Conservation (phyloP, 2,113 vertebrate genomes). For the Tenrec ecaudatus region DNA sequence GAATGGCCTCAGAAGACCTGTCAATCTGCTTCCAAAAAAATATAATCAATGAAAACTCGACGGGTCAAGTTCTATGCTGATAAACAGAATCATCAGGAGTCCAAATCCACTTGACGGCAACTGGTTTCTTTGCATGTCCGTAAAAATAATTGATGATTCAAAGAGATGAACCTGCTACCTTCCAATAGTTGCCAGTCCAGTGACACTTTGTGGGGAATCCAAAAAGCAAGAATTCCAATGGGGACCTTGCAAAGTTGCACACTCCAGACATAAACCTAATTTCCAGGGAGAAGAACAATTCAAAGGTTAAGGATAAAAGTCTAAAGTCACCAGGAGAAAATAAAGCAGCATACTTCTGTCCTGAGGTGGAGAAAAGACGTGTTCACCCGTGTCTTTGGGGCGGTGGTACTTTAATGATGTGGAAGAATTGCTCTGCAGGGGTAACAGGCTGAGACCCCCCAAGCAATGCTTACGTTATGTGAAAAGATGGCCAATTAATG, state of each 20-base stretch:
- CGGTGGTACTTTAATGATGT: not conserved
- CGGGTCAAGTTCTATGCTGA: not conserved
- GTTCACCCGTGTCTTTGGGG: constrained; percentile 5
- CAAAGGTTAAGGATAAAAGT: not conserved
- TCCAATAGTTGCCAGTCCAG: not conserved
- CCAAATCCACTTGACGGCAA: not conserved
- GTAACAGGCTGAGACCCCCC: not conserved
- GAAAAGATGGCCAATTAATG: not conserved
- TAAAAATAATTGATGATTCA: not conserved
- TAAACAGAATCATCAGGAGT: not conserved
- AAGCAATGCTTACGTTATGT: not conserved
- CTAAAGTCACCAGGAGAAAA: not conserved
- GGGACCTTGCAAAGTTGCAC: not conserved
- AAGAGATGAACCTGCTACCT: not conserved
- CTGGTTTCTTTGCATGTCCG: not conserved
- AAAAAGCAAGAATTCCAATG: not conserved
- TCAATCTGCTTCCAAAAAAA: not conserved
- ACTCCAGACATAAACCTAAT: not conserved
- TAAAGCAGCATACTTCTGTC: not conserved
- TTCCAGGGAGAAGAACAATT: not conserved
- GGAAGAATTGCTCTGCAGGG: not conserved
- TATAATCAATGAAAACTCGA: not conserved
- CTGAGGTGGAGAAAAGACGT: not conserved
- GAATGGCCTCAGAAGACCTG: too few relatives aligned
- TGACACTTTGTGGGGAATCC: not conserved